Base-by-base conservation (phyloP, 2,113 vertebrate species). In the Hassar affinis region DNA sequence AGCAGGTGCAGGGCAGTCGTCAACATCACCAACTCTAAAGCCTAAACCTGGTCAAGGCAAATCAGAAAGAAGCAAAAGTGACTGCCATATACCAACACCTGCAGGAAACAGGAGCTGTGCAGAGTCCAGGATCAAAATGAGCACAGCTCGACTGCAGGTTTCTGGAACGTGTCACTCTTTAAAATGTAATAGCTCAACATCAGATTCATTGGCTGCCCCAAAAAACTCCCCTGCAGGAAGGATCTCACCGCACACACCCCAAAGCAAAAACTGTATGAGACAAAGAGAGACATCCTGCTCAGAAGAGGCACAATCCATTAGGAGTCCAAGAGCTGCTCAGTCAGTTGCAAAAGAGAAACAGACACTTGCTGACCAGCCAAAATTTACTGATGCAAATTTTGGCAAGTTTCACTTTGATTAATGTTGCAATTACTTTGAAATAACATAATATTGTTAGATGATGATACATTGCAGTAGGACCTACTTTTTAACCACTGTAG, bases 351-450 rank as follows among this genome's bases (percentile, higher is more conserved):
- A 66, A 59, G 91, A 87, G 45, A 96, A 94, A 47, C 92, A 82
- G 0, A 89, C 90, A 57, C 92, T 93, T 88, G 90, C 90, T 74
- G 85, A 76, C 1, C n/a, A n/a, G n/a, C n/a, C 85, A 79, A 22
- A 91, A 84, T 49, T 0, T 14, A 84, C 45, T 5, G 82, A 90
- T 49, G 42, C 47, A 57, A 62, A 47, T 84, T 74, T 86, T 86
- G 94, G 96, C 96, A 90, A 93, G 95, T 92, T 35, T n/a, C 6
- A 25, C 2, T 69, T 77, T 71, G 20, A 17, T 69, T 78, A 15
- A n/a, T 56, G 51, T 30, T 27, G 8, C 25, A 49, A 1, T 64
- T 77, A n/a, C 12, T 35, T 9, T 77, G 4, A 64, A 47, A 61
- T 57, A 4, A 20, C 6, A 54, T 59, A 35, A 20, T n/a, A 17